Evolutionary conservation across 2,113 vertebrate species (phyloP).

Genomic region (Verasper variegatus): DNA sequence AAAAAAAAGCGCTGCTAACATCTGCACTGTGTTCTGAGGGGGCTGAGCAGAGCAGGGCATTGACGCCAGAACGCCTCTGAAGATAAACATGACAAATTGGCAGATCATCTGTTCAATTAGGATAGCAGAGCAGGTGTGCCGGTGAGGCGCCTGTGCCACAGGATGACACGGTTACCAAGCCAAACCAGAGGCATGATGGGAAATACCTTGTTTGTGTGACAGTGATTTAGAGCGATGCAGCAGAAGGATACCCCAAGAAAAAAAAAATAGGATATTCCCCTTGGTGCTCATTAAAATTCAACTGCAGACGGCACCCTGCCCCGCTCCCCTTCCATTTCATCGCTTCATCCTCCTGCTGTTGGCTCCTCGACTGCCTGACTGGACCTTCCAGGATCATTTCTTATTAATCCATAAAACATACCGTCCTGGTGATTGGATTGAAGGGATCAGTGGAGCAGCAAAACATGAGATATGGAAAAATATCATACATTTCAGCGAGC

Average conservation of each 20-base stretch:
- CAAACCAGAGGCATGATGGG: conserved; percentile 84
- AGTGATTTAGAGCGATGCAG: conserved; percentile 82
- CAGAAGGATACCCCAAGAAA: conserved; percentile 80
- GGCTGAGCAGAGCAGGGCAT: conserved; percentile 76
- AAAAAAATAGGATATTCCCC: conserved; percentile 83
- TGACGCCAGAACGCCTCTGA: conserved; percentile 79
- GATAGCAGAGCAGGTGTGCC: conserved; percentile 81
- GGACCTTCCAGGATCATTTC: conserved; percentile 84
- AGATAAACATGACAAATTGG: conserved; percentile 92
- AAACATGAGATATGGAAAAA: conserved; percentile 84
- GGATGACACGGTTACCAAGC: conserved; percentile 79
- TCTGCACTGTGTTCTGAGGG: conserved; percentile 83
- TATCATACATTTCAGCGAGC: conserved; percentile 74
- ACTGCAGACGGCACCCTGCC: conserved; percentile 73
- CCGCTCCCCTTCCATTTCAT: conserved; percentile 52
- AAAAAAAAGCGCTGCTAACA: conserved; percentile 77
- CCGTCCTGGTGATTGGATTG: conserved; percentile 78
- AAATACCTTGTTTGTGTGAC: conserved; percentile 86
- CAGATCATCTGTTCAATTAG: conserved; percentile 88
- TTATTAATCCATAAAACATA: conserved; percentile 92
- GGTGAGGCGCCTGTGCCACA: conserved; percentile 70
- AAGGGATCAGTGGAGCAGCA: conserved; percentile 84
- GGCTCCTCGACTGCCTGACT: conserved; percentile 70
- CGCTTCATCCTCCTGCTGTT: conserved; percentile 74
- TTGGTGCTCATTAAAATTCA: conserved; percentile 87